A percentile compares a stretch with the other conserved stretches of the same genome.
Evolutionary conservation across 2,113 vertebrate species (phyloP).

Genomic region (Arvicanthis niloticus): DNA sequence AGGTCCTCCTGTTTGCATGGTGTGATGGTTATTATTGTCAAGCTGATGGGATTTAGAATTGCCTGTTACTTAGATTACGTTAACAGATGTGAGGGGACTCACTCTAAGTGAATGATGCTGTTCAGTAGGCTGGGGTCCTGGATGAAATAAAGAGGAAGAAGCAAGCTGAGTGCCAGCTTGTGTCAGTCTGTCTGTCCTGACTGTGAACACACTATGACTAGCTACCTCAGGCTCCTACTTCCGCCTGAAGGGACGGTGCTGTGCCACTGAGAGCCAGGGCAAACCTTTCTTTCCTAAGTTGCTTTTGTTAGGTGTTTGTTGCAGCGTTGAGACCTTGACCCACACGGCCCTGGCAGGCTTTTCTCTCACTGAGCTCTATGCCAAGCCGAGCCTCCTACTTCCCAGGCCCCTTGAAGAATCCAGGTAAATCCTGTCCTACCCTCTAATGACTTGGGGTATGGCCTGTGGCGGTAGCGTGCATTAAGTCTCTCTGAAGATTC

Average conservation of each 20-base stretch:
- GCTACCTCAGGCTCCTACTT: not conserved
- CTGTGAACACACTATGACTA: not conserved
- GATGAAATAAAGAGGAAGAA: not conserved
- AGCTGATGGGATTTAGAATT: not conserved
- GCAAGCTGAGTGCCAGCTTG: not conserved
- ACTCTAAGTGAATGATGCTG: no score
- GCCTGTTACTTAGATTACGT: not conserved
- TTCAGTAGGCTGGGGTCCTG: not conserved
- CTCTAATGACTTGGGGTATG: not conserved
- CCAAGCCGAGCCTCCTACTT: not conserved
- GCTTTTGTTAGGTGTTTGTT: not conserved
- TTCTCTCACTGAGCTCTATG: not conserved
- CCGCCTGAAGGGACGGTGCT: not conserved
- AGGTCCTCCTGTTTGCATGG: not conserved
- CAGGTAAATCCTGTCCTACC: not conserved
- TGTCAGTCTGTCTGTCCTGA: not conserved
- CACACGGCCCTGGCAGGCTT: no score
- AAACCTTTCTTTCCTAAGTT: not conserved
- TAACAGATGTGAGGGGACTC: not conserved
- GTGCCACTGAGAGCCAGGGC: not conserved
- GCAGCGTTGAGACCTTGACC: not conserved
- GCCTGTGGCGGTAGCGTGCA: no score
- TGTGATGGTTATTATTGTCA: not conserved
- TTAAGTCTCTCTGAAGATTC: not conserved
- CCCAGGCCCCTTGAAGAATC: not conserved